phyloP scores from a whole-genome alignment of 2,797 vertebrate species.

The Periophthalmus magnuspinnatus region DNA sequence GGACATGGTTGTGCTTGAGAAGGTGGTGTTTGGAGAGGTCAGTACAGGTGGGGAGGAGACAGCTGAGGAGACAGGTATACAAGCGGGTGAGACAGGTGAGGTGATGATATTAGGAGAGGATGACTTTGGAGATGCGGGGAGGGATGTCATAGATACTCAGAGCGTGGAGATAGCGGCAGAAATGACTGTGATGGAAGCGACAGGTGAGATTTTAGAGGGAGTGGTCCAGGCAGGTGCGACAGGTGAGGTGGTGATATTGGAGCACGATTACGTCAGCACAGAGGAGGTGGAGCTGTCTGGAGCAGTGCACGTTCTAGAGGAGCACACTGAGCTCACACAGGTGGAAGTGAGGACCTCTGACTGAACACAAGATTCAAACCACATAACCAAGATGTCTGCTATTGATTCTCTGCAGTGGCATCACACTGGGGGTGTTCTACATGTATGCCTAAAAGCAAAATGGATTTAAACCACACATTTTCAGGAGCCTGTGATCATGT shows the following conservation, averaged over 20 bases:
- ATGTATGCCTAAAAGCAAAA: too few relatives aligned
- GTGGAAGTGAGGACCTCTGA: slow-evolving; percentile 1
- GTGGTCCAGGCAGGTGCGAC: background rate
- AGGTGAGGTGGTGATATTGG: background rate
- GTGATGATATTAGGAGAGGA: too few relatives aligned
- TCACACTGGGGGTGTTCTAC: too few relatives aligned
- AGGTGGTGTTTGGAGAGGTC: background rate
- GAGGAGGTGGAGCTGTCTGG: background rate
- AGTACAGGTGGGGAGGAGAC: background rate
- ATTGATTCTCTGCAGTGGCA: background rate
- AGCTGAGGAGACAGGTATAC: background rate
- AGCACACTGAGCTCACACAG: background rate
- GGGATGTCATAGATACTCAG: too few relatives aligned
- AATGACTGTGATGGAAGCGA: too few relatives aligned
- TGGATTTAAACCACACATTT: too few relatives aligned
- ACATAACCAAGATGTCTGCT: too few relatives aligned
- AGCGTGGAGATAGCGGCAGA: too few relatives aligned
- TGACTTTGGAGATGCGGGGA: too few relatives aligned
- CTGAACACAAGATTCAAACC: background rate
- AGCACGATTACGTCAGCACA: too few relatives aligned
- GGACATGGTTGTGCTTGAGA: background rate
- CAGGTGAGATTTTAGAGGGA: too few relatives aligned
- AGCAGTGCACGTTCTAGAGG: background rate
- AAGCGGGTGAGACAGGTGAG: background rate
- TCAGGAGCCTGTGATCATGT: too few relatives aligned